Evolutionary conservation across 1,140 invertebrate species (phyloP), one percentile per base, ranked within the genome.

Genomic region (Drosophila sturtevanti): DNA sequence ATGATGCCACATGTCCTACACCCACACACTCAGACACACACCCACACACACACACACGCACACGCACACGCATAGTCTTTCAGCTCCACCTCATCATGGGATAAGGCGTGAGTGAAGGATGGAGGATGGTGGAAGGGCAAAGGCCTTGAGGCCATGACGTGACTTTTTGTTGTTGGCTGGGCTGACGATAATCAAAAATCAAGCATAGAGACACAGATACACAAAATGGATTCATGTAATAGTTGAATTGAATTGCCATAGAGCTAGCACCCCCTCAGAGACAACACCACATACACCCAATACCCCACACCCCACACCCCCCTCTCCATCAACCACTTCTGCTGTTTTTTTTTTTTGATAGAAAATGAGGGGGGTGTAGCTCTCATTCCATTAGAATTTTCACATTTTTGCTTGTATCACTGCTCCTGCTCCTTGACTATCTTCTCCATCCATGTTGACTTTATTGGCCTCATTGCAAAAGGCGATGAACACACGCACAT

Each of bases 171-270:
- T 48, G 41, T 48, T 48, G 41, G 16, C 41, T 48, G 16, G 70
- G 44, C 70, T 56, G 31, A 69, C 80, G 80, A 84, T 84, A 84
- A 84, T 84, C 80, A 84, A 77, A 77, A 77, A 77, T 77, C 74
- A 77, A 41, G 60, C 60, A 62, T 12, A 35, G 12, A 38, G 37
- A 38, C 41, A 48, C 16, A 48, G 16, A 48, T 67, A 68, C 64
- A 76, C 78, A 86, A 71, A 82, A 87, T 86, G 82, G 70, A 63
- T 81, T 58, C 77, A 48, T 68, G 79, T 86, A 82, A 89, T 87
- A 87, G 82, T 89, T 82, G 79, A 87, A 87, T 87, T 89, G 71
- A 81, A 87, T 87, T 82, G 82, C 82, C 69, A 74, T 76, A 63
- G 72, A 48, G 41, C 18, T 21, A 21, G 41, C 41, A 41, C 37